These are phyloP conservation scores for Arctia plantaginis DNA, from an alignment of 2,888 invertebrate genomes.

Conservation along the genomic window DNA sequence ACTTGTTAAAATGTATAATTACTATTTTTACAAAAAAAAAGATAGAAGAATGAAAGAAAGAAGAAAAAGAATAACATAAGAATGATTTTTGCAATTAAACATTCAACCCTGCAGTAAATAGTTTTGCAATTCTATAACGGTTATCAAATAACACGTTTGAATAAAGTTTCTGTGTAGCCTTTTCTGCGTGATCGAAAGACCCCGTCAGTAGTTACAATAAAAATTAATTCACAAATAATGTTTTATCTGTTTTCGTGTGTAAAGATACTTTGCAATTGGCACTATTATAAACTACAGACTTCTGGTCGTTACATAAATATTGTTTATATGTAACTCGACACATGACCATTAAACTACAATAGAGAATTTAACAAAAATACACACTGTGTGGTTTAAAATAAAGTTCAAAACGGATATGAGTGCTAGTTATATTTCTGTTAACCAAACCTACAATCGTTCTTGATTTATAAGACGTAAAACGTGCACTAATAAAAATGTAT, in stretches of 20 bases:
- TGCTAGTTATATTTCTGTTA: slow-evolving; percentile 30
- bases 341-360: slow-evolving; percentile 27
- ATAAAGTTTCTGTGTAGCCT: slow-evolving; percentile 24
- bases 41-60: neutral
- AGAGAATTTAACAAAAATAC: slow-evolving; percentile 2
- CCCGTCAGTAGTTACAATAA: slow-evolving; percentile 42
- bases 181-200: slow-evolving; percentile 37
- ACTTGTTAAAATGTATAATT: too few relatives aligned
- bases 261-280: slow-evolving; percentile 48
- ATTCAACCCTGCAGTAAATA: too few relatives aligned
- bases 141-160: slow-evolving; percentile 29
- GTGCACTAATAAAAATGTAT: slow-evolving; percentile 26
- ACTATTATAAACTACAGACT: slow-evolving; percentile 43
- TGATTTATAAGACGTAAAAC: slow-evolving; percentile 44
- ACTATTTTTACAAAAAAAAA: too few relatives aligned
- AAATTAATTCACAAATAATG: slow-evolving; percentile 49
- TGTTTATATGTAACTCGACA: slow-evolving; percentile 47
- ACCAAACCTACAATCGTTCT: slow-evolving; percentile 33
- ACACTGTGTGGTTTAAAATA: neutral
- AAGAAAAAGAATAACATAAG: neutral
- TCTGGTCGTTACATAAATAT: slow-evolving; percentile 34
- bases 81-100: neutral
- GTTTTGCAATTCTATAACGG: slow-evolving; percentile 3
- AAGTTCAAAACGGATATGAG: neutral
- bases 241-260: slow-evolving; percentile 47